Evolutionary conservation across 2,797 vertebrate genomes (phyloP), one percentile per base, ranked within the genome.

Genomic region (Hyperoplus lanceolatus): DNA sequence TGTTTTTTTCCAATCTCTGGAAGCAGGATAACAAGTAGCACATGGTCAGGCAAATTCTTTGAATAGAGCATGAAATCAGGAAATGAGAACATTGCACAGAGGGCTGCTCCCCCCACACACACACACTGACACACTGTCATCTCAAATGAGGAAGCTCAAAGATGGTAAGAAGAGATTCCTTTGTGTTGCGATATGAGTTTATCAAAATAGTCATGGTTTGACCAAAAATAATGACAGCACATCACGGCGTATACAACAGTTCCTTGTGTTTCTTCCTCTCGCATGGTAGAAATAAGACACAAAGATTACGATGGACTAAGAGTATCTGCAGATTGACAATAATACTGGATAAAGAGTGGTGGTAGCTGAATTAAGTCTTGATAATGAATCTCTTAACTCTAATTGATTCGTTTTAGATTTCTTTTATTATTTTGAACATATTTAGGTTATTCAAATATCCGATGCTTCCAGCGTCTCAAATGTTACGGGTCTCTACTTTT

Each of bases 21-120:
- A 38, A 57, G 9, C 7, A 39, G 5, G 45, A 0, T 64, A 72
- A 74, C 3, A 43, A 62, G 45, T 16, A 41, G 59, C 50, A 65
- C 58, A 9, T 0, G 11, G 63, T 14, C 49, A 39, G 0, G 4
- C 39, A 39, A 5, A 1, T 41, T 0, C 49, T 66, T 69, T 18
- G 14, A 64, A 7, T 6, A 36, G 39, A 73, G 69, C 60, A 69
- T 36, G 36, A 73, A 53, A 46, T 67, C n/a, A 56, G 71, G 8
- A 73, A 71, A 78, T 81, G 9, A 21, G 70, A 63, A 29, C 29
- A 29, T 76, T 59, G n/a, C 62, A 39, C 58, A 4, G 29, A 29
- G 29, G 29, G 29, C 15, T 7, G 14, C 14, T 6, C 50, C 4
- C 8, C 14, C 5, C 12, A 2, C 38, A 38, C 62, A 49, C 71